These are phyloP conservation scores for Eudasyphora cyanicolor DNA, from an alignment of 2,888 invertebrate genomes.

Conservation along the genomic window DNA sequence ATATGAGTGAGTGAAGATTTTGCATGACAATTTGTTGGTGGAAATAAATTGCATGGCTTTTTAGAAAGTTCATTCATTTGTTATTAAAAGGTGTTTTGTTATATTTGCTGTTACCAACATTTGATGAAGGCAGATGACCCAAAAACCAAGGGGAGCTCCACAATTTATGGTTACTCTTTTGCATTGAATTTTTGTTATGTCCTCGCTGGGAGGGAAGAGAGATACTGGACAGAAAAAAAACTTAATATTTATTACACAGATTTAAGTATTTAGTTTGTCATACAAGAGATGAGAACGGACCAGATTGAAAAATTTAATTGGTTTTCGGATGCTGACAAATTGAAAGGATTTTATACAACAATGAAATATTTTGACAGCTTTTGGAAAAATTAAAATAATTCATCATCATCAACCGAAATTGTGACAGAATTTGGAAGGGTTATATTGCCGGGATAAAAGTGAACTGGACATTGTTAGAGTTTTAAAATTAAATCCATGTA, in stretches of 20 bases:
- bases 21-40: not conserved
- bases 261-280: slow-evolving; percentile 4
- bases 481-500: too few relatives aligned
- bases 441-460: too few relatives aligned
- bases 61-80: slow-evolving; percentile 21
- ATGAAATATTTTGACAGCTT: too few relatives aligned
- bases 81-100: slow-evolving; percentile 35
- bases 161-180: not conserved
- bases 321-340: too few relatives aligned
- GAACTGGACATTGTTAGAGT: too few relatives aligned
- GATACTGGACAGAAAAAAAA: not conserved
- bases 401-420: too few relatives aligned
- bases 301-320: too few relatives aligned
- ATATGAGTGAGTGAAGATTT: not conserved
- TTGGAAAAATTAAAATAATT: too few relatives aligned
- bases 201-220: too few relatives aligned
- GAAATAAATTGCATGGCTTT: slow-evolving; percentile 19
- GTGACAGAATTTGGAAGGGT: too few relatives aligned
- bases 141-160: not conserved
- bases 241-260: not conserved
- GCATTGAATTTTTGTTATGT: not conserved
- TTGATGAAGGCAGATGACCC: not conserved
- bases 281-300: not conserved
- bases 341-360: too few relatives aligned
- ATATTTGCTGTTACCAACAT: slow-evolving; percentile 4